Base-by-base conservation (phyloP, 35 echinoderm and acorn worm genomes). In the Nesometra sesokonis region DNA sequence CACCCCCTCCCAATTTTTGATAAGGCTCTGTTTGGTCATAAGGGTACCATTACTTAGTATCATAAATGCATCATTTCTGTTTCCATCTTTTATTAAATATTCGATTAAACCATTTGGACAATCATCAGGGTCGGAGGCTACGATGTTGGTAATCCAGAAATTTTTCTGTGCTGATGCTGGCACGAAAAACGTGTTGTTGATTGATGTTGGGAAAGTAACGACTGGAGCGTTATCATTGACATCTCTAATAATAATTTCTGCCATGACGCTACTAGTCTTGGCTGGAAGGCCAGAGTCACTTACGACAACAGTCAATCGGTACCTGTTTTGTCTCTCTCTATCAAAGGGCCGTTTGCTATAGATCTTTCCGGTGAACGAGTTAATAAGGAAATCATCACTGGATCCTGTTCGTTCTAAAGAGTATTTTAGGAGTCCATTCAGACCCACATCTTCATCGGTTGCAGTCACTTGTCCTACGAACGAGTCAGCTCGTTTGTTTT, bases 171-270 rank as follows among this genome's bases (percentile, higher is more conserved):
- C 96, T 57, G 82, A 36, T 5, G 90, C 29, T 17, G 96, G 92
- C 0, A 99, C 90, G 35, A 94, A 94, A 35, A 90, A 36, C 40
- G 86, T 84, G 77, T 92, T 38, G 81, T 94, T 82, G 31, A 21
- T 81, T 77, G 46, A 7, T 27, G 82, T 89, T 17, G 96, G 96
- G 76, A 88, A 91, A 30, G 40, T 30, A 30, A 99, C 79, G 0
- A 35, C 0, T 38, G 96, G 96, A 77, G 93, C 76, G 38, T 99
- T 94, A 36, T 99, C 96, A 37, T 99, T 99, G 23, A 78, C 79
- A 86, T 99, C 93, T 5, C 36, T 46, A 0, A 99, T 82, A 19
- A 85, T 88, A 13, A 99, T 87, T 11, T 91, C 81, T 21, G 93
- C 96, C 0, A 39, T 88, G 1, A 88, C 88, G 19, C 67, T 77